Base-by-base conservation (phyloP, 2,113 vertebrate species). In the Cisticola juncidis region DNA sequence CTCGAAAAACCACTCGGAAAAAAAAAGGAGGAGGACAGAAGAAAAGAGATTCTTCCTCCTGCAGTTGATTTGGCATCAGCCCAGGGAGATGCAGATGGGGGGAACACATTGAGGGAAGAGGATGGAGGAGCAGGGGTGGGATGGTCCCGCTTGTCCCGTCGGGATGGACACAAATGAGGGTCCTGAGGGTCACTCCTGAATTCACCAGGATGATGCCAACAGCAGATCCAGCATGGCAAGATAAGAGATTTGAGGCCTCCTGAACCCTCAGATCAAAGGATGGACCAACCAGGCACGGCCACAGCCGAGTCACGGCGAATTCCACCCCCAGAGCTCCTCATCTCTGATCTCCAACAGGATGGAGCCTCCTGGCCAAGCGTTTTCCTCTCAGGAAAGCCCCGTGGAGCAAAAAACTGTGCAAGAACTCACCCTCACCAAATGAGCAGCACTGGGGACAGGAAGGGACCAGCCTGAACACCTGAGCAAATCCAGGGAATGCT, bases 241-340 rank as follows among this genome's bases (percentile, higher is more conserved):
- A 24, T 3, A 5, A 89, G 53, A 28, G 36, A 36, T 10, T 4
- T 5, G 2, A 62, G 35, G 8, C 7, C 5, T 62, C 38, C 82
- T 9, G 48, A n/a, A 28, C 35, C n/a, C 17, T 24, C 0, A 0
- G 48, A 24, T 25, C 2, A 0, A 24, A 1, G 19, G 45, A 17
- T n/a, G 21, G 61, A 38, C n/a, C 29, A 7, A 31, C 14, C 66
- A 74, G 50, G 23, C 6, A 7, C 24, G 0, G 76, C 45, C 6
- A 3, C 2, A 47, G 61, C 74, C 50, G 68, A 42, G 64, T 62
- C 86, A 9, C 1, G 0, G 58, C 33, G 36, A 90, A 77, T 28
- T 33, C 60, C 48, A 19, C 29, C 35, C 85, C 28, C 73, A 48
- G 44, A 95, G 40, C 76, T 28, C 33, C 44, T 24, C 31, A 8